These are phyloP conservation scores for Diplodus puntazzo DNA, from an alignment of 2,797 vertebrate genomes.

Conservation along the genomic window DNA sequence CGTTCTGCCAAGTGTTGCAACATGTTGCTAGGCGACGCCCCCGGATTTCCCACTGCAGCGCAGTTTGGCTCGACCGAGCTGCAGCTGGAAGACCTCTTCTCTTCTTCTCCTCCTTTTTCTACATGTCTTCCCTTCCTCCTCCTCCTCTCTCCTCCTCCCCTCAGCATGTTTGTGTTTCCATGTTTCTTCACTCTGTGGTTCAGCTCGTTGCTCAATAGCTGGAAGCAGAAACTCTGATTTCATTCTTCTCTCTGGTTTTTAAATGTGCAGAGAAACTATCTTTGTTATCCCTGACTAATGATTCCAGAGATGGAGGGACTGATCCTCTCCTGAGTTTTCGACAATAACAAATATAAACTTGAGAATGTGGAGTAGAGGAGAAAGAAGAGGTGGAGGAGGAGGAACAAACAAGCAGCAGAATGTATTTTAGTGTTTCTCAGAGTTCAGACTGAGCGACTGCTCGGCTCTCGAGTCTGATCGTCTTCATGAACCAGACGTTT, in stretches of 20 bases:
- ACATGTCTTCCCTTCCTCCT: too few species aligned
- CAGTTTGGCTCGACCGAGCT: constrained; percentile 34
- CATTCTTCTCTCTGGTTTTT: constrained; percentile 7
- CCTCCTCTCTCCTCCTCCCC: background rate
- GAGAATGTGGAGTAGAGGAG: too few species aligned
- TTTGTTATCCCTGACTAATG: background rate
- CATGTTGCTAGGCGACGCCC: constrained; percentile 72
- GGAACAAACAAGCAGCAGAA: too few species aligned
- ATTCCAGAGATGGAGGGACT: too few species aligned
- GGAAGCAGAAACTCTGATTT: constrained; percentile 18
- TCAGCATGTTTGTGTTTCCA: constrained; percentile 22
- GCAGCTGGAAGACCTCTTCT: constrained; percentile 61
- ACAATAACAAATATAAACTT: too few species aligned
- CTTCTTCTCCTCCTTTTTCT: background rate
- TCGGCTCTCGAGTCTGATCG: too few species aligned
- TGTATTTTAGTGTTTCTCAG: too few species aligned
- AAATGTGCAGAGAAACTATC: background rate
- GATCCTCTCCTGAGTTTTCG: too few species aligned
- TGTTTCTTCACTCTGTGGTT: constrained; percentile 13
- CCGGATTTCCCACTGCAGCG: constrained; percentile 76
- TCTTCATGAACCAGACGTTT: too few species aligned
- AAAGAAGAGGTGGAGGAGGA: too few species aligned
- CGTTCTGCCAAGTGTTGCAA: constrained; percentile 58
- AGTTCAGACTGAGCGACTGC: too few species aligned
- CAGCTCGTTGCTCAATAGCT: constrained; percentile 33